phyloP scores from a whole-genome alignment of 2,888 invertebrate genomes.

The Eilema sororculum region DNA sequence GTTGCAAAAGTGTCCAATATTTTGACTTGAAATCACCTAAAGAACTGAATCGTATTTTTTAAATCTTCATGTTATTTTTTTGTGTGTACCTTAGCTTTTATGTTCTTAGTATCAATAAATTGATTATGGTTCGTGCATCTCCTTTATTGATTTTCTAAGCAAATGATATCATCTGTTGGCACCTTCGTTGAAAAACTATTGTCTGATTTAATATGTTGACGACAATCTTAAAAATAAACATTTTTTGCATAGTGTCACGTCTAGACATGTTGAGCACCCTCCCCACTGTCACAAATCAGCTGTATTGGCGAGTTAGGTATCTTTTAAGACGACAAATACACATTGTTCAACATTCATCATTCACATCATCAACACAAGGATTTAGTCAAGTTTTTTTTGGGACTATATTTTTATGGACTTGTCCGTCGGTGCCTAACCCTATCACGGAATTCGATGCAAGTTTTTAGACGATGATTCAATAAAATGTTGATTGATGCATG shows the following conservation, averaged over 20 bases:
- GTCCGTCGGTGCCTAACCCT: slow-evolving; percentile 65
- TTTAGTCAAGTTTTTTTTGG: slow-evolving; percentile 67
- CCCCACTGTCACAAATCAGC: slow-evolving; percentile 68
- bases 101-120: slow-evolving; percentile 51
- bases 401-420: slow-evolving; percentile 66
- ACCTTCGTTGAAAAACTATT: slow-evolving; percentile 45
- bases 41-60: slow-evolving; percentile 52
- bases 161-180: slow-evolving; percentile 71
- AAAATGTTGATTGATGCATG: slow-evolving; percentile 56
- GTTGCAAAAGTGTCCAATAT: slow-evolving; percentile 69
- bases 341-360: slow-evolving; percentile 80
- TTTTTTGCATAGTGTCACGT: slow-evolving; percentile 61
- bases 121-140: slow-evolving; percentile 53
- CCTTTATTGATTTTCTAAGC: slow-evolving; percentile 62
- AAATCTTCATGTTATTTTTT: slow-evolving; percentile 33
- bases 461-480: slow-evolving; percentile 72
- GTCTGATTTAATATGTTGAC: slow-evolving; percentile 46
- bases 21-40: slow-evolving; percentile 64
- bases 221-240: slow-evolving; percentile 54
- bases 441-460: slow-evolving; percentile 64
- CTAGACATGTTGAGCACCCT: slow-evolving; percentile 71
- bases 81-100: slow-evolving; percentile 42
- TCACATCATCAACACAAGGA: slow-evolving; percentile 71
- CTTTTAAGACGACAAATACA: slow-evolving; percentile 74
- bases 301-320: slow-evolving; percentile 61